Conservation (phyloP, 2,888 invertebrate genomes). For the Plebejus anna region DNA sequence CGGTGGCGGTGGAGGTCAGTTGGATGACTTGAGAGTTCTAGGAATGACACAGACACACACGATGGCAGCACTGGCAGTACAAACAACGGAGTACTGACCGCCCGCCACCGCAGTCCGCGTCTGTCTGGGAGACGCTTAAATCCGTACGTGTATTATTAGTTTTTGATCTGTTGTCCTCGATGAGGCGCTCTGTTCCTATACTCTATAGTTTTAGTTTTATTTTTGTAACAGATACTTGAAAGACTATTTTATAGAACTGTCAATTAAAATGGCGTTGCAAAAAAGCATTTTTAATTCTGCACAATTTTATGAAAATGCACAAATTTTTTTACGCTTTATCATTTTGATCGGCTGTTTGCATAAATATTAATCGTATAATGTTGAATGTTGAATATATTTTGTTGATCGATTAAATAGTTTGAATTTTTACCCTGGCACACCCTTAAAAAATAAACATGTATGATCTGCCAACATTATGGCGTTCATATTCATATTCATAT, state of each 20-base stretch:
- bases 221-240: neutral
- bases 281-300: constrained; percentile 5
- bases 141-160: neutral
- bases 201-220: neutral
- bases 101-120: too few relatives aligned
- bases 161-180: neutral
- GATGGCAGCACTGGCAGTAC: too few relatives aligned
- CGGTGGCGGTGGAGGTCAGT: too few relatives aligned
- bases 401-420: constrained; percentile 15
- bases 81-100: too few relatives aligned
- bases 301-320: constrained; percentile 21
- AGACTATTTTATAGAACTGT: neutral
- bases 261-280: neutral
- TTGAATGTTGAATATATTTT: constrained; percentile 31
- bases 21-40: too few relatives aligned
- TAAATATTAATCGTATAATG: constrained; percentile 12
- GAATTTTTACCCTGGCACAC: neutral
- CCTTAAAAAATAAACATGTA: neutral
- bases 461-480: too few relatives aligned
- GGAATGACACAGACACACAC: too few relatives aligned
- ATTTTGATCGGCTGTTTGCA: constrained; percentile 7
- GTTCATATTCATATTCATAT: too few relatives aligned
- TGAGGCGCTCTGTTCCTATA: neutral
- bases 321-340: constrained; percentile 22
- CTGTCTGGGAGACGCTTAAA: too few relatives aligned